A percentile compares a stretch with the other conserved stretches of the same genome.
phyloP scores from a whole-genome alignment of 2,888 invertebrate species.

The Hyppa rectilinea region DNA sequence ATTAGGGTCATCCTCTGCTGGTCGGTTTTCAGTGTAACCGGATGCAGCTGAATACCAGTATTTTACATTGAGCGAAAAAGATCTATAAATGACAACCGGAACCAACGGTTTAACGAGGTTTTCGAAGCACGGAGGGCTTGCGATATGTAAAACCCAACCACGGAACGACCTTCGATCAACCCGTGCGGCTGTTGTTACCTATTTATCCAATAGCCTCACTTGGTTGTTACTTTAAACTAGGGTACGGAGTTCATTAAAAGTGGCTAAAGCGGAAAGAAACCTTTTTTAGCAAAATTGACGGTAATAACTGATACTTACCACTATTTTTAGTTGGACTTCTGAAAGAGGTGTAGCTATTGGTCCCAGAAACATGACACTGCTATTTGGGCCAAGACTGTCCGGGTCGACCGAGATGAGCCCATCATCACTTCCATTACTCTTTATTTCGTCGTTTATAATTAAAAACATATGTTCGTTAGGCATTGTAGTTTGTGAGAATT shows the following conservation, averaged over 20 bases:
- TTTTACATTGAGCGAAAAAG: too few relatives aligned
- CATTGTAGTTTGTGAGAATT: conserved; percentile 45
- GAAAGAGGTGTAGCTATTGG: conserved; percentile 82
- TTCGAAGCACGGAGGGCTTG: too few relatives aligned
- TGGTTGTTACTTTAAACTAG: too few relatives aligned
- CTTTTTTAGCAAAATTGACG: neutral
- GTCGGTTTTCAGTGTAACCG: too few relatives aligned
- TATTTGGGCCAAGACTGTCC: conserved; percentile 83
- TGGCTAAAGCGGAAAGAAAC: neutral
- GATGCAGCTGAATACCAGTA: too few relatives aligned
- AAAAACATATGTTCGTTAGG: conserved; percentile 83
- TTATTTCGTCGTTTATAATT: conserved; percentile 86
- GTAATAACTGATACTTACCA: conserved; percentile 75
- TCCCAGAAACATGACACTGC: conserved; percentile 84
- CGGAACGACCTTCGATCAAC: too few relatives aligned
- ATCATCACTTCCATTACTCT: conserved; percentile 76
- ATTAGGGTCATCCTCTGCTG: too few relatives aligned
- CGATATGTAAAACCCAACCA: too few relatives aligned
- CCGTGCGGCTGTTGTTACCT: too few relatives aligned
- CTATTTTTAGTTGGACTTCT: conserved; percentile 80
- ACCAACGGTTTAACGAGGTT: too few relatives aligned
- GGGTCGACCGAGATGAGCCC: conserved; percentile 85
- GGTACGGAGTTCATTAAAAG: neutral
- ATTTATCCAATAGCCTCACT: too few relatives aligned
- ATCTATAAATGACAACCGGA: too few relatives aligned